Evolutionary conservation across 2,888 invertebrate genomes (phyloP), one percentile per base, ranked within the genome.

Genomic region (Pheosia gnoma): DNA sequence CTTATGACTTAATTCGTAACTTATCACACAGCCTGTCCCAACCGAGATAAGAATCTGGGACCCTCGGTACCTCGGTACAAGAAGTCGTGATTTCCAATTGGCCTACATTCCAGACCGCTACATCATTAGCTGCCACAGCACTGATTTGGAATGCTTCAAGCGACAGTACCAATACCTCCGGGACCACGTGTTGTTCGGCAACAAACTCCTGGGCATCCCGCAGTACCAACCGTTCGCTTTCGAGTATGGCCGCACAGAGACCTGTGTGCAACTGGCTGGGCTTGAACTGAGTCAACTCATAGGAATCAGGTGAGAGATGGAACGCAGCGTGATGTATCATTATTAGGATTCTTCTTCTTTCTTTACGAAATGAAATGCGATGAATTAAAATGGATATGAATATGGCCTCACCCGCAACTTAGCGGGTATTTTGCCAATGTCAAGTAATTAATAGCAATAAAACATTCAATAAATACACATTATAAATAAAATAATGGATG

Each of bases 71-170:
- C 8, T 41, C 41, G 41, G 41, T 7, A 8, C 41, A 41, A 41
- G 25, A 25, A 25, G 2, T 25, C 25, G 25, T 25, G 25, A 25
- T 25, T 25, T 25, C 25, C 25, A 41, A 7, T 41, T 47, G 2
- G 2, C 47, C 4, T 5, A 47, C 3, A 36, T 75, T 77, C 6
- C 82, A 88, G 88, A 82, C 11, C 80, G 77, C 36, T 79, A 76
- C 75, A 71, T 87, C 52, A 82, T 89, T 51, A 57, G 82, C 3
- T 89, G 89, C 61, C 87, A 81, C 68, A 80, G 82, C 0, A 87
- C 84, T 0, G 88, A 89, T 79, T 86, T 81, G 70, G 72, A 72
- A 4, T 89, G 89, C 75, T 88, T 88, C 79, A 82, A 82, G 71
- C 79, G 78, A 0, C 89, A 88, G 68, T 88, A 83, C 78, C 63